Evolutionary conservation across 2,888 invertebrate species (phyloP).

Genomic region (Nymphalis urticae): DNA sequence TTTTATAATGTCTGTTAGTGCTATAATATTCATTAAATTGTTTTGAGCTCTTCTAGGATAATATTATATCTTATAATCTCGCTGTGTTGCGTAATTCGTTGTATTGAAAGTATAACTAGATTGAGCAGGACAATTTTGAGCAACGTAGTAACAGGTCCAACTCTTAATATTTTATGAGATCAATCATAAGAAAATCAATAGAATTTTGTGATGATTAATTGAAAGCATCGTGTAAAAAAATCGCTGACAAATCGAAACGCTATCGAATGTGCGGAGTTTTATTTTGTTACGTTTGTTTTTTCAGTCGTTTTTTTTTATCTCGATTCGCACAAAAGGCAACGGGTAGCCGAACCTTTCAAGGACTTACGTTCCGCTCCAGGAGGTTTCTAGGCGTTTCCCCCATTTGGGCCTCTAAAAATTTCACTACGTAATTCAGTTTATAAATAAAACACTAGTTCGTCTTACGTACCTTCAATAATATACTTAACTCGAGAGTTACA

Average conservation of each 20-base stretch:
- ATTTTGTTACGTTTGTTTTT: constrained; percentile 54
- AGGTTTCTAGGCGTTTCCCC: constrained; percentile 44
- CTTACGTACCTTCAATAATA: constrained; percentile 4
- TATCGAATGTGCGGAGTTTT: constrained; percentile 56
- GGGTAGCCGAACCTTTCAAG: constrained; percentile 76
- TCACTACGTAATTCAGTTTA: constrained; percentile 46
- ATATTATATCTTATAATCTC: constrained; percentile 16
- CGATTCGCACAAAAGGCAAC: constrained; percentile 61
- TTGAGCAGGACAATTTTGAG: constrained; percentile 46
- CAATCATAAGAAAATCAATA: constrained; percentile 56
- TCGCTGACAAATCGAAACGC: constrained; percentile 69
- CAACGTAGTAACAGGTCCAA: constrained; percentile 11
- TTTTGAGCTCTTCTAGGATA: constrained; percentile 34
- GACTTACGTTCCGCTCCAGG: constrained; percentile 71
- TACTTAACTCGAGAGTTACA: constrained; percentile 18
- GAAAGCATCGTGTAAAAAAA: constrained; percentile 60
- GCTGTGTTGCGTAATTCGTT: constrained; percentile 51
- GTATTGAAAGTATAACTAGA: constrained; percentile 40
- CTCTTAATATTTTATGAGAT: constrained; percentile 37
- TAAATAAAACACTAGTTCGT: constrained; percentile 18
- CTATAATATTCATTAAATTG: constrained; percentile 67
- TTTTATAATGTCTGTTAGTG: constrained; percentile 58
- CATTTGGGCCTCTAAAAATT: constrained; percentile 35
- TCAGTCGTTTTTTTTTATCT: constrained; percentile 57
- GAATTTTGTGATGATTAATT: constrained; percentile 65